Evolutionary conservation across 2,888 invertebrate genomes (phyloP), one percentile per base, ranked within the genome.

Genomic region (Yponomeuta cagnagella): DNA sequence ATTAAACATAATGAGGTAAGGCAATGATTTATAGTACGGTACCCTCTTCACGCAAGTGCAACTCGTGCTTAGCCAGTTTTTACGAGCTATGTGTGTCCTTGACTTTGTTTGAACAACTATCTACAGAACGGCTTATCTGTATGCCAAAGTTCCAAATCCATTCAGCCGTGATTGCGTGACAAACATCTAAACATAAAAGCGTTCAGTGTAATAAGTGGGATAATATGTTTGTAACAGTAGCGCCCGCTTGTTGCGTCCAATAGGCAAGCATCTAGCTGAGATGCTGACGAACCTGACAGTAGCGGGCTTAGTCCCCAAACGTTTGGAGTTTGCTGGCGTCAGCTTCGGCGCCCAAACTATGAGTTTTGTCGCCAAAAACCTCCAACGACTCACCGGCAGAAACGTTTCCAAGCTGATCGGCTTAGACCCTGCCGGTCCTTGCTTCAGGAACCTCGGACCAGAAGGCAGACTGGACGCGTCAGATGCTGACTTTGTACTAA

Each of bases 351-450:
- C 75, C 0, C 78, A 79, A 48, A 74, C 74, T 12, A 73, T 76
- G 69, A 75, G 77, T 69, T 77, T 74, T 70, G 74, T 77, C 37
- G 79, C 75, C 5, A 78, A 79, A 33, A 73, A 72, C 71, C 78
- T 72, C 71, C 73, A 71, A 12, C 31, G 70, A 30, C 68, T 78
- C 64, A 76, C 79, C 1, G 79, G 78, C 3, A 66, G 48, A 12
- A 79, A 78, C 31, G 48, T 79, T 10, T 74, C 76, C 1, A 74
- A 76, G 63, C 43, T 79, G 0, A 77, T 76, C 0, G 75, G 73
- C 4, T 71, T 79, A n/a, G 79, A 79, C 30, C 77, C 79, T 10
- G 66, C 76, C 6, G 78, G 78, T 2, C 77, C 77, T 64, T 79
- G 79, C 69, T 78, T 77, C 48, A 74, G 78, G 68, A 73, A 74